Base-by-base conservation (phyloP, 1,140 invertebrate genomes). In the Meteorus sp. region DNA sequence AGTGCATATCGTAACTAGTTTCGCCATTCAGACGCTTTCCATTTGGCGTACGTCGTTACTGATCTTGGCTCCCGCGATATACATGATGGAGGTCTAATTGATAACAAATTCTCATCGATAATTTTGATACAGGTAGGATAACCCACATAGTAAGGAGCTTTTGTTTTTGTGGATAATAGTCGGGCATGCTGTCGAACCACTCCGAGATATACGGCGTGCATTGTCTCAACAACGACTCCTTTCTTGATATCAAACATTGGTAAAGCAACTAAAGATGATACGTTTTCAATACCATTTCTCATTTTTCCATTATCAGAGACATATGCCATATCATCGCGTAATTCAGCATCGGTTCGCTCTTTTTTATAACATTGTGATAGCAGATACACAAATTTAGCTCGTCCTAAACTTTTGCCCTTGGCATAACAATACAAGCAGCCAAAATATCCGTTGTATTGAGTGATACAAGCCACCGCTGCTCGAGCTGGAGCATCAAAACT, bases 81-180 rank as follows among this genome's bases (percentile, higher is more conserved):
- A 11, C 41, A 11, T 7, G n/a, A 20, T 0, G 45, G 56, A 3
- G 56, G 56, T 25, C 41, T 58, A 2, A 58, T 58, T 0, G 25
- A 8, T 23, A 50, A 22, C 8, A 58, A 27, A 23, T 17, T 0
- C 1, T 35, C 11, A 17, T 50, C 22, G n/a, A 58, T 50, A n/a
- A 11, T 0, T 19, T 20, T 4, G 3, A 23, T 20, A 0, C 3
- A 2, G 0, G 20, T 22, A n/a, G 56, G 44, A 25, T n/a, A 33
- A 1, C 56, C 56, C 8, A 58, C 13, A 39, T 58, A 58, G n/a
- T 44, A 56, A n/a, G n/a, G n/a, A n/a, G n/a, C n/a, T n/a, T n/a
- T n/a, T n/a, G n/a, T n/a, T n/a, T n/a, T n/a, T n/a, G n/a, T n/a
- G n/a, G n/a, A n/a, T n/a, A n/a, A n/a, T n/a, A n/a, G n/a, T n/a